phyloP scores from a whole-genome alignment of 2,888 invertebrate species.

The Agonopterix heracliana region DNA sequence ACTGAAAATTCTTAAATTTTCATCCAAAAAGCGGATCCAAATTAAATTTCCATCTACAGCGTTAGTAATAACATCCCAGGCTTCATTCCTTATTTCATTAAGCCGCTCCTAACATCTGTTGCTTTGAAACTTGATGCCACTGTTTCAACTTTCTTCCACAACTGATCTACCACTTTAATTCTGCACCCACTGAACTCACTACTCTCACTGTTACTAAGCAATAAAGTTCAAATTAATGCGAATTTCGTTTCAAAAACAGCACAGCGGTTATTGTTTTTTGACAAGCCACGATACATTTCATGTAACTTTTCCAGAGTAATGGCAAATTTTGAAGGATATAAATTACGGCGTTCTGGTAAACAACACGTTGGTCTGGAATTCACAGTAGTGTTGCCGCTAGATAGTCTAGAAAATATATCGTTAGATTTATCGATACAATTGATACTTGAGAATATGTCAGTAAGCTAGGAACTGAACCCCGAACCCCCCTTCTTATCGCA shows the following conservation, averaged over 20 bases:
- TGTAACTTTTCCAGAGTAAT: conserved; percentile 25
- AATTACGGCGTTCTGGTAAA: conserved; percentile 19
- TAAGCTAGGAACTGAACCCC: no score
- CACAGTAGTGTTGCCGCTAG: no score
- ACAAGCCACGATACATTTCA: conserved; percentile 33
- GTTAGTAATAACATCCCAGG: conserved; percentile 17
- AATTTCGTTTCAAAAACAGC: neutral
- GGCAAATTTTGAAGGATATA: conserved; percentile 24
- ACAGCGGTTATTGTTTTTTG: conserved; percentile 15
- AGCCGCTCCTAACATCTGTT: conserved; percentile 52
- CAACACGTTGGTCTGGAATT: no score
- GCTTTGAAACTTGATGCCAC: conserved; percentile 53
- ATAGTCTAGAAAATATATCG: no score
- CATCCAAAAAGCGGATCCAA: conserved; percentile 1
- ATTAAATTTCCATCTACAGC: conserved; percentile 19
- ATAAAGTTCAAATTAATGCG: conserved; percentile 1
- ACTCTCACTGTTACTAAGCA: conserved; percentile 2
- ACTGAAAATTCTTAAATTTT: no score
- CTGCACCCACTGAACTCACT: neutral
- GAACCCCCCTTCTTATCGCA: no score
- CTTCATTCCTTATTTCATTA: conserved; percentile 47
- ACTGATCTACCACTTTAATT: conserved; percentile 22
- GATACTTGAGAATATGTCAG: no score
- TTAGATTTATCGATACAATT: no score
- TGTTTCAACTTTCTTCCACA: conserved; percentile 45